These are phyloP conservation scores for Silurus asotus DNA, from an alignment of 2,113 vertebrate species.

Conservation along the genomic window DNA sequence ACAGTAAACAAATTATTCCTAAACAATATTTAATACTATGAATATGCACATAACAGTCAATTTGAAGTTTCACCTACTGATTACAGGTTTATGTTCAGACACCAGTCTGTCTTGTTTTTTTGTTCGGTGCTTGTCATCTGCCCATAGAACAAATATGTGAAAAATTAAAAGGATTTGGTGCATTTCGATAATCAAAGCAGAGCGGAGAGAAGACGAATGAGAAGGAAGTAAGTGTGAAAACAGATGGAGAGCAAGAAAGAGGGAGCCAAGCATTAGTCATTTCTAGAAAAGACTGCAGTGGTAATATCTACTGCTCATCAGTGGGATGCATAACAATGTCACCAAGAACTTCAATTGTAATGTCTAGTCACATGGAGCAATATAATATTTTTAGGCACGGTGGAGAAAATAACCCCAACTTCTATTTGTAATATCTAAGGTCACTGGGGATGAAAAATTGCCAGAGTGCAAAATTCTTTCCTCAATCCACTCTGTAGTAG, in stretches of 20 bases:
- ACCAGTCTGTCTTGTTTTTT: not conserved
- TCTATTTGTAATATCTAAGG: slow-evolving; percentile 31
- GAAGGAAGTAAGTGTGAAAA: slow-evolving; percentile 21
- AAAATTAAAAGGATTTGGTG: slow-evolving; percentile 9
- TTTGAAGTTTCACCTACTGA: not conserved
- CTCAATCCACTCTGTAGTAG: not conserved
- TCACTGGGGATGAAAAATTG: slow-evolving; percentile 30
- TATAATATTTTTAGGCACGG: slow-evolving; percentile 55
- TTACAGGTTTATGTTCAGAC: not conserved
- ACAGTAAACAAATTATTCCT: not conserved
- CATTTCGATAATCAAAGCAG: slow-evolving; percentile 15
- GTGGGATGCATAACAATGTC: slow-evolving; percentile 55
- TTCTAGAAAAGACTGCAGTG: slow-evolving; percentile 50
- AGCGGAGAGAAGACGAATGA: not conserved
- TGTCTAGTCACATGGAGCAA: slow-evolving; percentile 49
- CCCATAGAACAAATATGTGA: not conserved
- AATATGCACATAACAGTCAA: not conserved
- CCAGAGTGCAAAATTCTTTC: slow-evolving; percentile 10
- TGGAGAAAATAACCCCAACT: slow-evolving; percentile 43
- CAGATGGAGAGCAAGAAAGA: slow-evolving; percentile 39
- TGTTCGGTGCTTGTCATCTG: not conserved
- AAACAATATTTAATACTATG: not conserved
- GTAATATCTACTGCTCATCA: slow-evolving; percentile 50
- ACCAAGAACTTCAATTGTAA: slow-evolving; percentile 56
- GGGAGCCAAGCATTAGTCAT: slow-evolving; percentile 58